Conservation (phyloP, 1,140 invertebrate genomes). For the Pachyrhynchus sulphureomaculatus region DNA sequence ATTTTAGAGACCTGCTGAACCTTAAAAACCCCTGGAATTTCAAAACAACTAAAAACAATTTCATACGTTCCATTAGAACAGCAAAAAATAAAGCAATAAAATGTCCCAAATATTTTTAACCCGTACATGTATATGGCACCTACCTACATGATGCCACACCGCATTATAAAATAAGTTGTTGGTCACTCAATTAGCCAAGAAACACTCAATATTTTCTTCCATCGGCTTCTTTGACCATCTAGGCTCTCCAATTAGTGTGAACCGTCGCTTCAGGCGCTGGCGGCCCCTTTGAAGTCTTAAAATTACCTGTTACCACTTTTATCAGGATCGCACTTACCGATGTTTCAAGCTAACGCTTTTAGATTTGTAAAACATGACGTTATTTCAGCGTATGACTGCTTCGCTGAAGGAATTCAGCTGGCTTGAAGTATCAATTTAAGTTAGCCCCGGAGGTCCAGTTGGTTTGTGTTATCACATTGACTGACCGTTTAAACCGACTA, state of each 20-base stretch:
- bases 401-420: background rate
- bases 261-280: conserved; percentile 46
- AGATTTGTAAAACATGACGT: background rate
- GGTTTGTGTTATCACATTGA: too few species aligned
- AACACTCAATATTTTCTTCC: conserved; percentile 52
- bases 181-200: conserved; percentile 52
- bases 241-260: conserved; percentile 52
- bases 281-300: conserved; percentile 36
- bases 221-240: conserved; percentile 50
- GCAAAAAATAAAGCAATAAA: background rate
- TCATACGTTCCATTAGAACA: too few species aligned
- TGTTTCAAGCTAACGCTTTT: background rate
- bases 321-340: conserved; percentile 15
- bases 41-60: too few species aligned
- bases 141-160: conserved; percentile 8
- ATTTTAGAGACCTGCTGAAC: too few species aligned
- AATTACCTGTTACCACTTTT: conserved; percentile 41
- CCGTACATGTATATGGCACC: background rate
- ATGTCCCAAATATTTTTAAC: background rate
- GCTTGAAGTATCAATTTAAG: background rate
- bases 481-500: too few species aligned
- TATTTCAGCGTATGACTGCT: background rate
- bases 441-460: background rate
- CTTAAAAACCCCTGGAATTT: too few species aligned
- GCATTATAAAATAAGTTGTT: conserved; percentile 48